Percentiles rank a stretch among this genome's conserved stretches.
phyloP scores from a whole-genome alignment of 2,888 invertebrate genomes.

The Sericinus montela region DNA sequence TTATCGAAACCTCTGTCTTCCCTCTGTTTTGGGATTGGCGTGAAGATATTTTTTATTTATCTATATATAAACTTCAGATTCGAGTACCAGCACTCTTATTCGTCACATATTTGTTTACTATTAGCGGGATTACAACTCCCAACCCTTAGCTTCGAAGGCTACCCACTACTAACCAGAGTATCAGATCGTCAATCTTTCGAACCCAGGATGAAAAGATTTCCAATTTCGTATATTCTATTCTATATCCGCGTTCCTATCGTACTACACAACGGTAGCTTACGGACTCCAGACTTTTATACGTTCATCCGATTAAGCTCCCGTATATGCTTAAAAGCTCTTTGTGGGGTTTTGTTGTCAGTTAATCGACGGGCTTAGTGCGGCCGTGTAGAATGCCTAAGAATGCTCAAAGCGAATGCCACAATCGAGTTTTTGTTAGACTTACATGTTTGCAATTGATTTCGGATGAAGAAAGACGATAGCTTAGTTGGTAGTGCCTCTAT shows the following conservation, averaged over 20 bases:
- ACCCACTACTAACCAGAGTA: too few relatives aligned
- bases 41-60: too few relatives aligned
- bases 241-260: slow-evolving; percentile 17
- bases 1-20: too few relatives aligned
- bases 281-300: slow-evolving; percentile 56
- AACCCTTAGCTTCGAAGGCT: too few relatives aligned
- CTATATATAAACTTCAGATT: too few relatives aligned
- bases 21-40: too few relatives aligned
- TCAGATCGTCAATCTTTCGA: too few relatives aligned
- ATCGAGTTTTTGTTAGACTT: slow-evolving; percentile 2
- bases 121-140: too few relatives aligned
- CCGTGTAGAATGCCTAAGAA: slow-evolving; percentile 46
- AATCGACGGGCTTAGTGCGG: slow-evolving; percentile 54
- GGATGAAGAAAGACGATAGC: slow-evolving; percentile 2
- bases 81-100: too few relatives aligned
- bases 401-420: slow-evolving; percentile 35
- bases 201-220: too few relatives aligned
- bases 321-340: slow-evolving; percentile 71
- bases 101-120: too few relatives aligned
- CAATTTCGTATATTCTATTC: neutral
- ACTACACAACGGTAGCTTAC: slow-evolving; percentile 23
- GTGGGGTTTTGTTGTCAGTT: slow-evolving; percentile 54
- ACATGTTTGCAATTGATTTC: slow-evolving; percentile 1
- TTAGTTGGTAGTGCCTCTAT: too few relatives aligned
- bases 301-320: slow-evolving; percentile 68